Evolutionary conservation across 1,140 invertebrate genomes (phyloP).

Genomic region (Apis florea): DNA sequence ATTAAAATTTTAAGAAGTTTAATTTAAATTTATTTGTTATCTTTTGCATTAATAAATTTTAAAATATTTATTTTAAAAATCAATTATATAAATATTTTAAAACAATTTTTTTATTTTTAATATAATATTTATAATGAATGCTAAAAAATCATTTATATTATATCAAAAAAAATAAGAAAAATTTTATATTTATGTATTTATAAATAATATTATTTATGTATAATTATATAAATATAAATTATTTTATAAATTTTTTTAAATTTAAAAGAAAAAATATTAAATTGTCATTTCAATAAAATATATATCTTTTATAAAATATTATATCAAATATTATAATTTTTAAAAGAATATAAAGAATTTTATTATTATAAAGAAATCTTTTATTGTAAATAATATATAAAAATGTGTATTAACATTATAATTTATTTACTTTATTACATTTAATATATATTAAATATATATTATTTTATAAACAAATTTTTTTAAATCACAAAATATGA

Average conservation of each 20-base stretch:
- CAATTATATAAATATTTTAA: neutral
- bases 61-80: neutral
- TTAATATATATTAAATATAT: too few relatives aligned
- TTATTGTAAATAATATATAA: neutral
- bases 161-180: too few relatives aligned
- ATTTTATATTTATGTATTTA: neutral
- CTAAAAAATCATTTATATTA: too few relatives aligned
- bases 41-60: neutral
- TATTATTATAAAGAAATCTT: neutral
- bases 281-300: neutral
- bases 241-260: neutral
- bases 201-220: neutral
- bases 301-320: neutral
- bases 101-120: neutral
- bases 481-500: neutral
- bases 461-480: neutral
- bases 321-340: neutral
- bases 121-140: too few relatives aligned
- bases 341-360: neutral
- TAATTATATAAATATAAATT: neutral
- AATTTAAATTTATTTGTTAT: neutral
- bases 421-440: too few relatives aligned
- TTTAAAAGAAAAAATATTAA: neutral
- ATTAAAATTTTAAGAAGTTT: too few relatives aligned
- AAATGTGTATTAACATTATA: neutral